These are phyloP conservation scores for Mycalesis mineus DNA, from an alignment of 2,888 invertebrate species.

Conservation along the genomic window DNA sequence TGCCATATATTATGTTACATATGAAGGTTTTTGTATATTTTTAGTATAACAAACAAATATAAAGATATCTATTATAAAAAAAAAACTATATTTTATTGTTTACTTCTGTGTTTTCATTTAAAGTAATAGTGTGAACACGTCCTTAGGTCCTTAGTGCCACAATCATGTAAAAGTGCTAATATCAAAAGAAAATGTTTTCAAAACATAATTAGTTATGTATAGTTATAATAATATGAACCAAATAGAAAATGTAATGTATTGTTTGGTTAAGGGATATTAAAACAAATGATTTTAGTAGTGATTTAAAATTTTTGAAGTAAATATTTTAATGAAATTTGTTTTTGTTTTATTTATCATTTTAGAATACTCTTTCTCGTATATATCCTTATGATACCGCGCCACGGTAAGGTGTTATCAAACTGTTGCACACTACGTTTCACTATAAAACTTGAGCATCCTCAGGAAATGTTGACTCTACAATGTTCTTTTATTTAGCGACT, in stretches of 20 bases:
- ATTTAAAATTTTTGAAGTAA: constrained; percentile 64
- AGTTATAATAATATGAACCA: constrained; percentile 45
- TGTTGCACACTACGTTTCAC: too few species aligned
- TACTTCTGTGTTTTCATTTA: background rate
- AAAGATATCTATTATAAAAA: too few species aligned
- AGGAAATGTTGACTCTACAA: too few species aligned
- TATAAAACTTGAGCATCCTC: too few species aligned
- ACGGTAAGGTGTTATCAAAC: too few species aligned
- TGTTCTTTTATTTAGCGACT: too few species aligned
- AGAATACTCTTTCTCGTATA: too few species aligned
- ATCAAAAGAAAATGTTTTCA: constrained; percentile 53
- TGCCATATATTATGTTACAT: too few species aligned
- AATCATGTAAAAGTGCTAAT: constrained; percentile 41
- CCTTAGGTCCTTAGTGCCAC: constrained; percentile 16
- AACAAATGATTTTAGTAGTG: constrained; percentile 50
- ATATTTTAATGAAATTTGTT: constrained; percentile 42
- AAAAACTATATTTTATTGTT: background rate
- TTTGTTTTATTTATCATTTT: constrained; percentile 25
- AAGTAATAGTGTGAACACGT: constrained; percentile 9
- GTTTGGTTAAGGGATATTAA: constrained; percentile 43
- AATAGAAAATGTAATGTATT: constrained; percentile 45
- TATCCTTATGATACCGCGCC: too few species aligned
- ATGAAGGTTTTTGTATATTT: too few species aligned
- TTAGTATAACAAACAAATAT: too few species aligned
- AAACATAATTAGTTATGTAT: constrained; percentile 62